Conservation (phyloP, 2,113 vertebrate genomes). For the Odobenus rosmarus region DNA sequence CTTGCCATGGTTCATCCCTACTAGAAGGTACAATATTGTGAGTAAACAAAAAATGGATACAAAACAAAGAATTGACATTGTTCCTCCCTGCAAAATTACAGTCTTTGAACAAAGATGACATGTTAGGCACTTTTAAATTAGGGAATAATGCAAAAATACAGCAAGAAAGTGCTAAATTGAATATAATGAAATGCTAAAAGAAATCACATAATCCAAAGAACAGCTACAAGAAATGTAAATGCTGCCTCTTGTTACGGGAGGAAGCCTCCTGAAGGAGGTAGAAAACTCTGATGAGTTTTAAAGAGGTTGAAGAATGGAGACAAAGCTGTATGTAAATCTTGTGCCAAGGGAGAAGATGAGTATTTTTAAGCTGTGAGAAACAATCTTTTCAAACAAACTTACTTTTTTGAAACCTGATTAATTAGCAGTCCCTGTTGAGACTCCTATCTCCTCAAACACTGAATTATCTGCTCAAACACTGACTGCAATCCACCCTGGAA, state of each 20-base stretch:
- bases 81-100: background rate
- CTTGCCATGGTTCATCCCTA: background rate
- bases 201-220: background rate
- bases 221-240: background rate
- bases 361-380: background rate
- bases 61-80: background rate
- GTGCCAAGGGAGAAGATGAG: background rate
- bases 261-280: background rate
- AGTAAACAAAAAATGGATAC: background rate
- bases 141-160: background rate
- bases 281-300: background rate
- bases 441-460: background rate
- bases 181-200: background rate
- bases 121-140: background rate
- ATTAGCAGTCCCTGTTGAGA: background rate
- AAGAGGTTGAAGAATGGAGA: background rate
- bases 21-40: background rate
- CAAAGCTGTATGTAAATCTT: background rate
- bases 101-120: background rate
- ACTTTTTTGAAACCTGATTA: background rate
- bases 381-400: background rate
- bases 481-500: background rate
- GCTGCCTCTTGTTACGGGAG: accelerated
- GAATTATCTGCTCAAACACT: background rate
- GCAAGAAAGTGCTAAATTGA: background rate